These are phyloP conservation scores for Paramormyrops kingsleyae DNA, from an alignment of 2,113 vertebrate genomes.

Conservation along the genomic window DNA sequence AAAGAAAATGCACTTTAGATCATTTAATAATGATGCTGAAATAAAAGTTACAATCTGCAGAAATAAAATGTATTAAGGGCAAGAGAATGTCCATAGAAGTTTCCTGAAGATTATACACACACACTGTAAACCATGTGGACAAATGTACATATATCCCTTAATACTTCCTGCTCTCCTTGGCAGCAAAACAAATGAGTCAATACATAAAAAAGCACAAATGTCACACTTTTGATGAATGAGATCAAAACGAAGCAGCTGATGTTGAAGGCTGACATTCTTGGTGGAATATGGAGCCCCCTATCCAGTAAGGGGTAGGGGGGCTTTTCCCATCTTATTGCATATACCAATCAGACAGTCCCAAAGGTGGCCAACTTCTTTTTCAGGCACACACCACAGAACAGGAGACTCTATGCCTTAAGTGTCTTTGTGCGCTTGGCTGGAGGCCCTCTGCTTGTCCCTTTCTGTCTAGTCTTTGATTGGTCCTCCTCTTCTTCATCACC, in stretches of 20 bases:
- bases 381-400: neutral
- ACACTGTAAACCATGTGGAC: neutral
- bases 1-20: neutral
- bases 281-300: neutral
- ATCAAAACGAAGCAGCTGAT: neutral
- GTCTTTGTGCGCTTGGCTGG: constrained; percentile 49
- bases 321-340: neutral
- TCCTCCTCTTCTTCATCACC: constrained; percentile 35
- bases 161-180: neutral
- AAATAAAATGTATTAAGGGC: neutral
- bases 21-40: neutral
- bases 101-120: neutral
- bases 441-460: constrained; percentile 31
- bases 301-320: neutral
- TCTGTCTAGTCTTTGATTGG: neutral
- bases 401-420: neutral
- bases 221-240: neutral
- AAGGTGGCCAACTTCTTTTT: neutral
- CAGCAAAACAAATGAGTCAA: neutral
- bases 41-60: neutral
- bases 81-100: neutral
- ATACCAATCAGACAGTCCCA: neutral
- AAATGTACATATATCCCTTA: neutral
- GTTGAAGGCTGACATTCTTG: neutral
- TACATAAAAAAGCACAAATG: neutral